Evolutionary conservation across 2,888 invertebrate species (phyloP), one percentile per base, ranked within the genome.

Genomic region (Oxytorus armatus): DNA sequence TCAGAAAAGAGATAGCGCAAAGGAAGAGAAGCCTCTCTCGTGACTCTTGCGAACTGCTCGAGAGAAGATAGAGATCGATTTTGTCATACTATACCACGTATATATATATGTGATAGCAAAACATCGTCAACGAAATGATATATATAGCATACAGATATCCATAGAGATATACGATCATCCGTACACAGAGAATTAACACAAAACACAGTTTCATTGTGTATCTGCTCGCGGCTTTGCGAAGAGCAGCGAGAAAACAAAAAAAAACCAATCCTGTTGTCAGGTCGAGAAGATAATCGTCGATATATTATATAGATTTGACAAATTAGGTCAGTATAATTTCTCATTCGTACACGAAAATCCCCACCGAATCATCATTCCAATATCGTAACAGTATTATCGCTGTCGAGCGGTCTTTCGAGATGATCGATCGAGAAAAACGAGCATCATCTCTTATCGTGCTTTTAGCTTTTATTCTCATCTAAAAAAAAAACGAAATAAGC

Each of bases 21-120:
- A 44, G 76, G 70, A 57, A 65, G 74, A 70, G 79, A 74, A 75
- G 79, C 74, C 79, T 74, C 69, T 69, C 65, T 49, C 63, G 74
- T 69, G 69, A 44, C 76, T 59, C 68, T n/a, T 29, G 51, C 51
- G 21, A 23, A 33, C 68, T 25, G 42, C 68, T 23, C 73, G 74
- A 63, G 68, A 33, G 47, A 57, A 69, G 59, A 42, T n/a, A n/a
- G 55, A 79, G 69, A 79, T 79, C 74, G 74, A 79, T 79, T n/a
- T 79, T 25, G 69, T 65, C 57, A 49, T 42, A n/a, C 68, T 55
- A 55, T 65, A 29, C 5, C 1, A 29, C 23, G 7, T 21, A 29
- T 16, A 47, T 53, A 47, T 25, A 79, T 65, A 65, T 57, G 63
- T 11, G 49, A 49, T 69, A 74, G 69, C 69, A 75, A 73, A 76